Base-by-base conservation (phyloP, 1,140 invertebrate genomes). In the Dendrolimus punctatus region DNA sequence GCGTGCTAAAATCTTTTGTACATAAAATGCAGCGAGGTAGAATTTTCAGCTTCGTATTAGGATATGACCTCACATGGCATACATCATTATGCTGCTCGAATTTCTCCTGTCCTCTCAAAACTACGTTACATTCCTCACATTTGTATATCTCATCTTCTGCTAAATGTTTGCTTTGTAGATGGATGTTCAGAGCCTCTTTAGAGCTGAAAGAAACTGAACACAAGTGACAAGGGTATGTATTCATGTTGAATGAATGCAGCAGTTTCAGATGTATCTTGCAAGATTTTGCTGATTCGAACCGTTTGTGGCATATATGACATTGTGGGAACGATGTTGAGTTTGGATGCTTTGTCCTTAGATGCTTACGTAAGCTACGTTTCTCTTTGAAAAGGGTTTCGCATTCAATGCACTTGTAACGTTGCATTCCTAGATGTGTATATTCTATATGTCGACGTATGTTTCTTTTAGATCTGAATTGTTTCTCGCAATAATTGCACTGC, bases 201-300 rank as follows among this genome's bases (percentile, higher is more conserved):
- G 66, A 69, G 6, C 58, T 58, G 56, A 77, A 83, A 0, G 76
- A 76, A 0, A 73, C 66, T 0, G 76, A 68, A 46, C 80, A 83
- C 0, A 75, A 8, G 49, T 76, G 66, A 8, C 78, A 80, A 0
- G 80, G 71, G 47, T 66, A 65, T 0, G 68, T 76, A 8, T 76
- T 71, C 63, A 77, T 71, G 23, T 80, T 76, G 41, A 71, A 79
- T 0, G 80, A 79, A 48, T 83, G 80, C 0, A 80, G 6, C 0
- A 76, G n/a, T 51, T 81, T 80, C 7, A 81, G 41, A 62, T 84
- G 80, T 37, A 76, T 74, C 42, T 78, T 78, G 37, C 75, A 81
- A n/a, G 80, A 78, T 58, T 84, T 80, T 0, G 76, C 78, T 0
- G 78, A 81, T 53, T 84, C 80, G 43, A 84, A 84, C 4, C 71